These are phyloP conservation scores for Sarotherodon lohbergeri DNA, from an alignment of 2,113 vertebrate genomes.

Conservation along the genomic window DNA sequence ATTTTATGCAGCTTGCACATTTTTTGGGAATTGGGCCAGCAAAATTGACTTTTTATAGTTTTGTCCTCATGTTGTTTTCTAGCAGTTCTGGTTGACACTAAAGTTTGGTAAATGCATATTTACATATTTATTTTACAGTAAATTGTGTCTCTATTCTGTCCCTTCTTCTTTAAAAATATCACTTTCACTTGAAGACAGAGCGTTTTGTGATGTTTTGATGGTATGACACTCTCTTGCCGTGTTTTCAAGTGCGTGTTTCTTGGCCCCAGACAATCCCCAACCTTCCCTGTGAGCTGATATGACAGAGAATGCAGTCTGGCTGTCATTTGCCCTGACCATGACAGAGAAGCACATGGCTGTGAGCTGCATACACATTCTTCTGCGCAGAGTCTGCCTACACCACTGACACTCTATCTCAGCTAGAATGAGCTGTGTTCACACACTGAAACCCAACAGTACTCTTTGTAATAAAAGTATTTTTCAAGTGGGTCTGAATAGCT, in stretches of 20 bases:
- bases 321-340: slow-evolving; percentile 62
- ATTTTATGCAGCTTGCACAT: neutral
- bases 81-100: neutral
- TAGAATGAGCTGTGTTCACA: slow-evolving; percentile 47
- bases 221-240: neutral
- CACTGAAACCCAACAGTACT: slow-evolving; percentile 33
- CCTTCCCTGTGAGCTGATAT: slow-evolving; percentile 38
- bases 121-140: neutral
- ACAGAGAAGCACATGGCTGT: slow-evolving; percentile 47
- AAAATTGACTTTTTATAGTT: neutral
- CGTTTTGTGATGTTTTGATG: slow-evolving; percentile 9
- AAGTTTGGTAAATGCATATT: neutral
- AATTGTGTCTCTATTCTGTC: neutral
- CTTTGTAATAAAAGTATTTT: slow-evolving; percentile 20
- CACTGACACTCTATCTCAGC: slow-evolving; percentile 47
- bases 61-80: neutral
- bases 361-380: slow-evolving; percentile 26
- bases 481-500: slow-evolving; percentile 45
- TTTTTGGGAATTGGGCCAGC: neutral
- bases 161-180: neutral
- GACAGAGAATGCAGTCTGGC: slow-evolving; percentile 51
- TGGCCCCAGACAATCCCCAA: slow-evolving; percentile 41
- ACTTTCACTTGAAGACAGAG: neutral
- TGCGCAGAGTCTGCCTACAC: slow-evolving; percentile 10
- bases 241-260: slow-evolving; percentile 21